phyloP scores from a whole-genome alignment of 2,797 vertebrate species.

The Simalia tracyae region DNA sequence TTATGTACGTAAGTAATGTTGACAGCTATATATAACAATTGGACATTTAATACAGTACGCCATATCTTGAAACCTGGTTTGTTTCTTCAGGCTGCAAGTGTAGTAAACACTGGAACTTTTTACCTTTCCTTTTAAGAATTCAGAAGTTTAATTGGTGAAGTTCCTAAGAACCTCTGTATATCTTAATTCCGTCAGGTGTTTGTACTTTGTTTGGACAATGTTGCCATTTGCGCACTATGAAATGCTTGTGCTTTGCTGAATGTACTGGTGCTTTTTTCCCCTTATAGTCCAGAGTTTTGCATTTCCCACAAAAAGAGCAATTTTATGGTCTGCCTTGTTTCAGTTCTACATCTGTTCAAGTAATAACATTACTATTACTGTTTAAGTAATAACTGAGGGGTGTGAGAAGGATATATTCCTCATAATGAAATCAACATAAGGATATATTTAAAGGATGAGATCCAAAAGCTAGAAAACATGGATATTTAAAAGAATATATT shows the following conservation, averaged over 20 bases:
- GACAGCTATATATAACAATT: constrained; percentile 26
- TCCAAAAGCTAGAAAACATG: neutral
- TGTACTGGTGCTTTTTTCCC: constrained; percentile 24
- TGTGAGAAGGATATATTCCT: constrained; percentile 18
- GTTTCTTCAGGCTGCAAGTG: constrained; percentile 39
- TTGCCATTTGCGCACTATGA: neutral
- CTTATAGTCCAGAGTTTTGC: constrained; percentile 41
- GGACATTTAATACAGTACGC: neutral
- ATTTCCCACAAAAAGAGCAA: constrained; percentile 9
- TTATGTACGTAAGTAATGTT: neutral
- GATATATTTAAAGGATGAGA: neutral
- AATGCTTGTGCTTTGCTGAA: constrained; percentile 57
- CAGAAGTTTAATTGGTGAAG: constrained; percentile 25
- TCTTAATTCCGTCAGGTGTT: constrained; percentile 9
- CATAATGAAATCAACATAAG: neutral
- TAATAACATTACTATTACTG: neutral
- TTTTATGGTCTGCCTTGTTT: constrained; percentile 16
- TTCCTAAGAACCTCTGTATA: constrained; percentile 18
- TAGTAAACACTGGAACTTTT: constrained; percentile 23
- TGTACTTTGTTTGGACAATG: constrained; percentile 3
- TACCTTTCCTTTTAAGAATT: constrained; percentile 1
- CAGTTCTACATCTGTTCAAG: constrained; percentile 22
- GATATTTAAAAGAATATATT: constrained; percentile 3
- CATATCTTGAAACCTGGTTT: constrained; percentile 23
- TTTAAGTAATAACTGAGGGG: constrained; percentile 15